A percentile compares a stretch with the other conserved stretches of the same genome.
These are phyloP conservation scores for Dolomedes plantarius DNA, from an alignment of 2,888 invertebrate genomes.

Conservation along the genomic window DNA sequence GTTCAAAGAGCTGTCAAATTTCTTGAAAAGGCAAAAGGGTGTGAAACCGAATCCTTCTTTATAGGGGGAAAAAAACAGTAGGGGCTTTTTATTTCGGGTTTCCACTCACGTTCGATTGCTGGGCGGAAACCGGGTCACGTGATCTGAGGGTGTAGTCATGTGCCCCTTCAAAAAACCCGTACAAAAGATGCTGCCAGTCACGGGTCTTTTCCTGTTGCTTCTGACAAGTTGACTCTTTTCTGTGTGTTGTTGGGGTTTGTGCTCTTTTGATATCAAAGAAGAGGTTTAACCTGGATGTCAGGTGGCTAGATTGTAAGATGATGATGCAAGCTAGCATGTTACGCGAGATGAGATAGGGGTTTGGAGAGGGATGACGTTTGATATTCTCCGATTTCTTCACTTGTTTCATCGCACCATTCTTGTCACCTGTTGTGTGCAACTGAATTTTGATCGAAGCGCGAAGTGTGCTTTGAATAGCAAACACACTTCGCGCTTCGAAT, in stretches of 20 bases:
- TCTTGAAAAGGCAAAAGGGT: conserved; percentile 29
- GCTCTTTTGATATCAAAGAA: not conserved
- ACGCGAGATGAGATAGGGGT: too few relatives aligned
- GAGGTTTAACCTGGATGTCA: conserved; percentile 20
- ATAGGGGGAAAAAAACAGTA: not conserved
- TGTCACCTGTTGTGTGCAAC: too few relatives aligned
- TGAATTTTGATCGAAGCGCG: too few relatives aligned
- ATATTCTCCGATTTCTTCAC: not conserved
- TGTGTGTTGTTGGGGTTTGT: conserved; percentile 13
- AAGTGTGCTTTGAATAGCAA: too few relatives aligned
- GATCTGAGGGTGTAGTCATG: conserved; percentile 41
- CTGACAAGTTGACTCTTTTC: conserved; percentile 21
- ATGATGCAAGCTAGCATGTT: not conserved
- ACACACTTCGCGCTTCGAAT: too few relatives aligned
- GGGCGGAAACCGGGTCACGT: conserved; percentile 50
- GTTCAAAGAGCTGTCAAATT: conserved; percentile 57
- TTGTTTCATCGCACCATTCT: too few relatives aligned
- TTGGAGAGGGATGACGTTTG: not conserved
- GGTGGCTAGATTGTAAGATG: not conserved
- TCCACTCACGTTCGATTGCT: conserved; percentile 22
- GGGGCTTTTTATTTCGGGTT: not conserved
- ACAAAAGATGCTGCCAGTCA: conserved; percentile 63
- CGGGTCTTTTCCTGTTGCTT: conserved; percentile 52
- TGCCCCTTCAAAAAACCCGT: conserved; percentile 31
- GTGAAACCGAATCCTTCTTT: conserved; percentile 22